A percentile compares a stretch with the other conserved stretches of the same genome.
Conservation (phyloP, 1,140 invertebrate species). For the Lordiphosa mommai region DNA sequence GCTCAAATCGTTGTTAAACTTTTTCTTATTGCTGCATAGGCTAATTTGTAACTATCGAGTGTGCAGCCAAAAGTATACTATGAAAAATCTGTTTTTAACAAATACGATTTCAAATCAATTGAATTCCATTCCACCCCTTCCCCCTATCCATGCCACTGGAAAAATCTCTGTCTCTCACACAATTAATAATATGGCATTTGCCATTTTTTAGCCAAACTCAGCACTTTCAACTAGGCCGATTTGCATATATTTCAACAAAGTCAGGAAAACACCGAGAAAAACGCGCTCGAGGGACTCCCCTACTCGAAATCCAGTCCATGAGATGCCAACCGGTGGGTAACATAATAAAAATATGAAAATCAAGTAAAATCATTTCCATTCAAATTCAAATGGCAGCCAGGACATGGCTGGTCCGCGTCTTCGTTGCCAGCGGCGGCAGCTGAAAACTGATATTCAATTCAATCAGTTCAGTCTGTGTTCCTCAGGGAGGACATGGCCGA, state of each 20-base stretch:
- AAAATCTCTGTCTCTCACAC: background rate
- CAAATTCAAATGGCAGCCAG: constrained; percentile 67
- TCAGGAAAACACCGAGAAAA: constrained; percentile 29
- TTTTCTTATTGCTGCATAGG: too few relatives aligned
- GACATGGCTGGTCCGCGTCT: constrained; percentile 5
- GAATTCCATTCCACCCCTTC: too few relatives aligned
- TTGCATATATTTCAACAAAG: constrained; percentile 42
- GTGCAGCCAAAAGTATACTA: too few relatives aligned
- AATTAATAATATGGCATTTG: background rate
- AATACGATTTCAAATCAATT: too few relatives aligned
- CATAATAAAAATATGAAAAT: constrained; percentile 72
- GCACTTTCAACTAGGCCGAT: background rate
- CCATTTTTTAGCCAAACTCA: constrained; percentile 13
- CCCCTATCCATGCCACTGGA: too few relatives aligned
- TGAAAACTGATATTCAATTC: constrained; percentile 74
- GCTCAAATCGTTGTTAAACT: too few relatives aligned
- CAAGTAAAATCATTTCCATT: constrained; percentile 75
- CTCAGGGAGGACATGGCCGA: constrained; percentile 7
- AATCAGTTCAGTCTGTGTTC: constrained; percentile 57
- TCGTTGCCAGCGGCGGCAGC: constrained; percentile 22
- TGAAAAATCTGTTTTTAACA: too few relatives aligned
- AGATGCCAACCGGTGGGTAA: constrained; percentile 19
- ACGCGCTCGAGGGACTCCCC: background rate
- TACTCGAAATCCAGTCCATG: too few relatives aligned
- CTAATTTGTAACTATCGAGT: too few relatives aligned